Evolutionary conservation across 2,113 vertebrate species (phyloP).

Genomic region (Scophthalmus maximus): DNA sequence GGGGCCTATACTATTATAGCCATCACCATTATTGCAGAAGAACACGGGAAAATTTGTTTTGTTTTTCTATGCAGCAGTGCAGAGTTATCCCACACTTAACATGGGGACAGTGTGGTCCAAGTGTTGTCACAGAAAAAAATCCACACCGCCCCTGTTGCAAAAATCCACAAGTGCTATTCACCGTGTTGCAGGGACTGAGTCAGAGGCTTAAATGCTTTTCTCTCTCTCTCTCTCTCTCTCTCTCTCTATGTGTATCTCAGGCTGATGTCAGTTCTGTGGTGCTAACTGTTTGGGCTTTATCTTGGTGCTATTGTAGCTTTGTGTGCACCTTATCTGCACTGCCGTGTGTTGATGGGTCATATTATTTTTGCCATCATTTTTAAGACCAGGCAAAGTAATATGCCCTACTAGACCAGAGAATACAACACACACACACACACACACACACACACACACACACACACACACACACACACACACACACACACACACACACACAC

Average conservation of each 20-base stretch:
- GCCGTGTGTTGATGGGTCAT: slow-evolving; percentile 40
- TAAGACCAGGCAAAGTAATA: slow-evolving; percentile 28
- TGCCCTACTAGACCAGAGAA: slow-evolving; percentile 10
- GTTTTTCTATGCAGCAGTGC: slow-evolving; percentile 1
- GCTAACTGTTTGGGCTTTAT: slow-evolving; percentile 19
- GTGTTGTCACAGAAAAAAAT: no score
- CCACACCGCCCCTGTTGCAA: not conserved
- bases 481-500: no score
- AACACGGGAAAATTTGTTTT: slow-evolving; percentile 7
- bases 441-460: no score
- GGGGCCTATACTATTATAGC: slow-evolving; percentile 23
- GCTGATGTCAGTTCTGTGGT: not conserved
- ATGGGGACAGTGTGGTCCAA: no score
- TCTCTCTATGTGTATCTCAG: not conserved
- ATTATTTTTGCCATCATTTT: slow-evolving; percentile 5
- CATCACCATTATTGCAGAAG: slow-evolving; percentile 5
- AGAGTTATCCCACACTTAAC: no score
- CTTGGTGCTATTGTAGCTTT: not conserved
- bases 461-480: no score
- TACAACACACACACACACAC: not conserved
- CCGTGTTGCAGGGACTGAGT: no score
- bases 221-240: no score
- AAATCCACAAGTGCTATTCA: no score
- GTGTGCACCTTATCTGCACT: slow-evolving; percentile 19
- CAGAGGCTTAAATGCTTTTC: no score